phyloP scores from a whole-genome alignment of 2,797 vertebrate species.

The Chelidonichthys spinosus region DNA sequence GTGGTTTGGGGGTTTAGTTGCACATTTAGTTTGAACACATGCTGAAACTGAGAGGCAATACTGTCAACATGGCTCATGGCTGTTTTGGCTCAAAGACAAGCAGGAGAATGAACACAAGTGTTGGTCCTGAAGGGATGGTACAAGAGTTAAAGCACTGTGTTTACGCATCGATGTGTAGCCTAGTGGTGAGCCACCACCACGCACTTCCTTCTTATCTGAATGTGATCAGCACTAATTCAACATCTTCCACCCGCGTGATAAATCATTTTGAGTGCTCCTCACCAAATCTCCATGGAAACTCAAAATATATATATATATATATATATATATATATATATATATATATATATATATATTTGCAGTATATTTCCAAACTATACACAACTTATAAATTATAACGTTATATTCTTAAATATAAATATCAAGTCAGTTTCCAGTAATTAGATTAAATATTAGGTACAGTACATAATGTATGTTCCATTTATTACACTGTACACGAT shows the following conservation, averaged over 20 bases:
- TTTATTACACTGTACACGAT: slow-evolving; percentile 56
- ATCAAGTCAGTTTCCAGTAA: slow-evolving; percentile 79
- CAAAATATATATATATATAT: too few relatives aligned
- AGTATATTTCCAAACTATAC: slow-evolving; percentile 67
- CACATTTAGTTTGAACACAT: slow-evolving; percentile 65
- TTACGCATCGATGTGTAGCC: neutral
- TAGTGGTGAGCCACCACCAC: too few relatives aligned
- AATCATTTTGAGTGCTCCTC: slow-evolving; percentile 24
- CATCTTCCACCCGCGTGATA: slow-evolving; percentile 16
- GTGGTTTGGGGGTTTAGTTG: too few relatives aligned
- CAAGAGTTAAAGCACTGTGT: slow-evolving; percentile 46
- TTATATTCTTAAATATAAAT: slow-evolving; percentile 79
- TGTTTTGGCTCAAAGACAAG: slow-evolving; percentile 65
- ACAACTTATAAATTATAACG: slow-evolving; percentile 78
- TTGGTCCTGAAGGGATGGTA: slow-evolving; percentile 7
- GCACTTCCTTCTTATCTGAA: slow-evolving; percentile 1
- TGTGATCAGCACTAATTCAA: slow-evolving; percentile 28
- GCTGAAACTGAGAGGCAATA: slow-evolving; percentile 64
- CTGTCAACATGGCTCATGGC: slow-evolving; percentile 47
- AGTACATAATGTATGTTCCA: slow-evolving; percentile 61
- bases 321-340: too few relatives aligned
- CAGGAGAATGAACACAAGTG: slow-evolving; percentile 36
- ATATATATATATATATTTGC: slow-evolving; percentile 61
- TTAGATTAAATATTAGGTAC: slow-evolving; percentile 73
- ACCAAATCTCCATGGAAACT: too few relatives aligned